Base-by-base conservation (phyloP, 2,113 vertebrate genomes). In the Poeciliopsis retropinna region DNA sequence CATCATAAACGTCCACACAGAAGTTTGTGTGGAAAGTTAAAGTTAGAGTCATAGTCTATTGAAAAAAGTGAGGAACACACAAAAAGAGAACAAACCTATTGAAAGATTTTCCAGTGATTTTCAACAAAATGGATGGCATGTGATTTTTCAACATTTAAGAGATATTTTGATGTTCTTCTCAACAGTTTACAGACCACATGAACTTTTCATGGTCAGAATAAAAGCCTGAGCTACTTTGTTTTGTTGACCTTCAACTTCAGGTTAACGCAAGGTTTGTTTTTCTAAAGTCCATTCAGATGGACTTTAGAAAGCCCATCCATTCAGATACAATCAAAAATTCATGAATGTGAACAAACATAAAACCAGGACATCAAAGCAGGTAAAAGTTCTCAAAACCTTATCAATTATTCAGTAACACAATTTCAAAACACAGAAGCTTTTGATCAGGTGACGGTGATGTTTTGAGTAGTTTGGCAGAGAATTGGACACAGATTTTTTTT, bases 261-360 rank as follows among this genome's bases (percentile, higher is more conserved):
- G n/a, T 44, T 7, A 22, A 51, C 70, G n/a, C 12, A 19, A 1
- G 47, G 31, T 60, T 80, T 32, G 1, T 57, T 72, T 73, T 72
- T 70, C 32, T 73, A 72, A 73, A 47, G 28, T 70, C 47, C 62
- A 87, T 85, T 72, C 65, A 64, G 37, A 31, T 31, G 30, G n/a
- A n/a, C n/a, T n/a, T n/a, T n/a, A n/a, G n/a, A n/a, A n/a, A n/a
- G n/a, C n/a, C n/a, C n/a, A n/a, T n/a, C n/a, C n/a, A n/a, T n/a
- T n/a, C n/a, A n/a, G n/a, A 29, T 1, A 2, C 32, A 63, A 83
- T 85, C 1, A 81, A 85, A 72, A 62, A 79, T 82, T 74, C n/a
- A 86, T 73, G 64, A 75, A 13, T n/a, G 39, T 41, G 77, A 64
- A 80, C 70, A 76, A 78, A 85, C 64, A 77, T 65, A 19, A 63